Percentiles rank a stretch among this genome's conserved stretches.
These are phyloP conservation scores for Eupithecia pulchellata DNA, from an alignment of 2,888 invertebrate species.

Conservation along the genomic window DNA sequence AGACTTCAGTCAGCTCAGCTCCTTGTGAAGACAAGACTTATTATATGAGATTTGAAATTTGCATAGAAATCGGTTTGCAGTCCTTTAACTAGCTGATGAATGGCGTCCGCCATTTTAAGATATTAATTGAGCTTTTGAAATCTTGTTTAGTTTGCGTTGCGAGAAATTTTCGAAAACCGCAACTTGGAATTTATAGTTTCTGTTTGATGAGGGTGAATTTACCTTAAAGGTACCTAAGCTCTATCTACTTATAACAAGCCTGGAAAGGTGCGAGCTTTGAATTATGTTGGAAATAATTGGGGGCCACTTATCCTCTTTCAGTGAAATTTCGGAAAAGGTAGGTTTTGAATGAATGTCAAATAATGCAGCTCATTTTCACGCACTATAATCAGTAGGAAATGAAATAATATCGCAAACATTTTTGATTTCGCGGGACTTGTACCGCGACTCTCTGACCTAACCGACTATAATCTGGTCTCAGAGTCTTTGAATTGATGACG, in stretches of 20 bases:
- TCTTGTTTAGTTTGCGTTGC: constrained; percentile 17
- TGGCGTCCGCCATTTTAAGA: constrained; percentile 35
- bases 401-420: too few relatives aligned
- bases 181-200: constrained; percentile 14
- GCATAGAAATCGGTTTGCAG: constrained; percentile 65
- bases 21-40: constrained; percentile 36
- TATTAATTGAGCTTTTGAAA: constrained; percentile 33
- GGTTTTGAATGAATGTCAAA: too few relatives aligned
- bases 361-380: too few relatives aligned
- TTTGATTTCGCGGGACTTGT: too few relatives aligned
- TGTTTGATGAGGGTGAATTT: constrained; percentile 19
- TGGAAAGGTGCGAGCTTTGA: background rate
- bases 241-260: background rate
- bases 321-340: background rate
- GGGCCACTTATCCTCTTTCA: background rate
- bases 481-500: too few relatives aligned
- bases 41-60: constrained; percentile 65
- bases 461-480: background rate
- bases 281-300: background rate
- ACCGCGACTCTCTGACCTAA: too few relatives aligned
- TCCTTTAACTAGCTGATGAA: constrained; percentile 49
- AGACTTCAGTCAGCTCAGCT: constrained; percentile 26
- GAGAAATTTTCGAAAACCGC: constrained; percentile 20
- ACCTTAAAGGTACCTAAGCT: constrained; percentile 1
- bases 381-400: too few relatives aligned